Percentiles rank a stretch among this genome's conserved stretches.
These are phyloP conservation scores for Corythornis madagascariensis DNA, from an alignment of 2,113 vertebrate species.

Conservation along the genomic window DNA sequence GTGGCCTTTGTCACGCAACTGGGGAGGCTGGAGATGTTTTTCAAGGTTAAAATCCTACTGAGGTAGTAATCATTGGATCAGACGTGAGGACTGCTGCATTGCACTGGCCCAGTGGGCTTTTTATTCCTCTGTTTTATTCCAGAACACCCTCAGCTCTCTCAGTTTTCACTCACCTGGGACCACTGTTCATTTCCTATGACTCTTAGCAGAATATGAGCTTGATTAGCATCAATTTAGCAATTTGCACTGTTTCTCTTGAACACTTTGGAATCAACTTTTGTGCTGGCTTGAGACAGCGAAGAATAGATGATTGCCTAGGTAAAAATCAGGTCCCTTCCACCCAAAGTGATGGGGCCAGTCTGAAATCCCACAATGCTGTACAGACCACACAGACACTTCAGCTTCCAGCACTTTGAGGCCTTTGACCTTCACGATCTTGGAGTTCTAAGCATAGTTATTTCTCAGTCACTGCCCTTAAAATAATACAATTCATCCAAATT, in stretches of 20 bases:
- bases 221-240: neutral
- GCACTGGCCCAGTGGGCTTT: neutral
- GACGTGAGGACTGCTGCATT: neutral
- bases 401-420: neutral
- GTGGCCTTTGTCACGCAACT: neutral
- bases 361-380: neutral
- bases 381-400: neutral
- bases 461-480: slow-evolving; percentile 42
- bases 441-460: slow-evolving; percentile 37
- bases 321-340: neutral
- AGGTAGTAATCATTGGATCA: neutral
- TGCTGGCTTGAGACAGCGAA: neutral
- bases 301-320: neutral
- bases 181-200: neutral
- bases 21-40: neutral
- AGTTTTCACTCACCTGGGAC: neutral
- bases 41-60: neutral
- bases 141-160: neutral
- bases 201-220: neutral
- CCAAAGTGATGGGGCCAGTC: neutral
- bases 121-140: neutral
- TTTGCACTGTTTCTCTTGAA: neutral
- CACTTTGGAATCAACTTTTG: neutral
- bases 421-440: neutral
- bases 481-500: slow-evolving; percentile 14